Base-by-base conservation (phyloP, 2,888 invertebrate genomes). In the Barypeithes pellucidus region DNA sequence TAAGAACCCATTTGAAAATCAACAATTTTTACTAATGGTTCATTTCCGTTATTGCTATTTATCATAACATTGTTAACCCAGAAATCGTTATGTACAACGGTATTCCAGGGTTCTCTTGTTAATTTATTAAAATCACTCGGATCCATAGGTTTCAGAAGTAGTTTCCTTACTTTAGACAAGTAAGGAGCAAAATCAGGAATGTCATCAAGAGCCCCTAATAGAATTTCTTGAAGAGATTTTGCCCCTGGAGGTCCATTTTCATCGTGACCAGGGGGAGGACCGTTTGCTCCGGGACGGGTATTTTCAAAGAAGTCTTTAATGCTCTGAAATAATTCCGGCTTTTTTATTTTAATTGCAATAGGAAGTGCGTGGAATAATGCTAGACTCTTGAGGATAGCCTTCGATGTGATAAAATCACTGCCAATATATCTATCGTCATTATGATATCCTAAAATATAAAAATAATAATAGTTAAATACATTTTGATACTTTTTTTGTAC, bases 11-110 rank as follows among this genome's bases (percentile, higher is more conserved):
- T 33, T 76, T 82, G 82, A 60, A 80, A 82, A 67, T 81, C 83
- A 0, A 82, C 77, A 1, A 83, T 63, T 70, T 80, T 83, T 36
- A 76, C 76, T 14, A 65, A 29, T 0, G 67, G 41, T 36, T 76
- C 73, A 63, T 76, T 75, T 11, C 90, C 79, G 36, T 77, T 71
- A n/a, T 63, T 75, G 52, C 85, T 85, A 77, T 86, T 86, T 14
- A 89, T 81, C 85, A 90, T 86, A 8, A 89, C 83, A 76, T 90
- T 90, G 79, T 90, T 90, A n/a, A 88, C 87, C 90, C 90, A 90
- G 54, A 88, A 84, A 80, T 90, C 90, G 3, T 84, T 83, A 74
- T 90, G 90, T 1, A 86, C 83, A 11, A 90, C 84, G 0, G 89
- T 87, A 0, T 86, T 86, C 83, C 88, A 90, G 0, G 87, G 86